Evolutionary conservation across 2,797 vertebrate genomes (phyloP), one percentile per base, ranked within the genome.

Genomic region (Phyllotis vaccarum): DNA sequence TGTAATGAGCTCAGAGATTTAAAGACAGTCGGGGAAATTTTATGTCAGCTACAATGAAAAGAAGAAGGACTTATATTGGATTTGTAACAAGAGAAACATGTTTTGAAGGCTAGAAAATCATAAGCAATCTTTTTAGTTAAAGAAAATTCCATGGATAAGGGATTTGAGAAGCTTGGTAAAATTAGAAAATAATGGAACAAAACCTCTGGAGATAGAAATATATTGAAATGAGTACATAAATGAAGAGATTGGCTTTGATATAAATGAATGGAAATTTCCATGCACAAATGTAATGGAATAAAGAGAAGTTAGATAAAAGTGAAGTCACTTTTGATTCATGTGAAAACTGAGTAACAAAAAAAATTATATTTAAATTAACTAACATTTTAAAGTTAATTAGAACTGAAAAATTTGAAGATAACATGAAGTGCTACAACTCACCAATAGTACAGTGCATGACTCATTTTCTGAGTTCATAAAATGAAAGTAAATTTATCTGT

Each of bases 81-180:
- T 56, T 58, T 62, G 49, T 86, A 31, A 8, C 37, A 60, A 68
- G 31, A 70, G 34, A 68, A 80, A 89, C 72, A 58, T 46, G 11
- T 74, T 80, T 94, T 66, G 27, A 89, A 89, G 72, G 24, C 56
- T 66, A 92, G 74, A 96, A 86, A 92, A 92, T 60, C 34, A 80
- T 52, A 40, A 92, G 49, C 56, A 86, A 75, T 86, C 89, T 76
- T 75, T 11, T 86, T 60, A 58, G 46, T 68, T 68, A 31, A 66
- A 82, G 54, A 49, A 7, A 31, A 93, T 68, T 68, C 81, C 40
- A 62, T 60, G 43, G 80, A 89, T 70, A 76, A 86, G 54, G 49
- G 58, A 29, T 86, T 86, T 86, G 21, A 90, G 75, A 90, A 86
- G 29, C 17, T 54, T n/a, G 60, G 10, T 21, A 86, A 79, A 52